Base-by-base conservation (phyloP, 37 sponge, comb jelly and placozoan species). In the Lycopodina hypogea region DNA sequence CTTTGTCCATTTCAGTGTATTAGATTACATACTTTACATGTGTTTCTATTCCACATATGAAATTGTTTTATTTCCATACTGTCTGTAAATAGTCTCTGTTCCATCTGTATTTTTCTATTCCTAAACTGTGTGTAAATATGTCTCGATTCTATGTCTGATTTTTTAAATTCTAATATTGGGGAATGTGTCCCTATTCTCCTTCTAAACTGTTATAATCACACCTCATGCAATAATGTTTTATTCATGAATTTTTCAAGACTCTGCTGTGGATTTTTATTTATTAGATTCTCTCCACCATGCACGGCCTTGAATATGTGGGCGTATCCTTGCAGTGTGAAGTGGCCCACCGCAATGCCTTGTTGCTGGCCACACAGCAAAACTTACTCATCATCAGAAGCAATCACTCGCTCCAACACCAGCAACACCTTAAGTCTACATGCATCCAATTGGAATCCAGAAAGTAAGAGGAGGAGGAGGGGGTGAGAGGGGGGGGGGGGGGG, bases 311-410 rank as follows among this genome's bases (percentile, higher is more conserved):
- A 1, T 36, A n/a, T 60, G 21, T 81, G 51, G 71, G 32, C 19
- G 64, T 42, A 51, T 48, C 64, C 35, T 42, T 72, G 32, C 45
- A 63, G 62, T 62, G 63, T 42, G 67, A 87, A 81, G 64, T 81
- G 45, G 70, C 77, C 11, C 64, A 80, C 37, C 68, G 75, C 53
- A 80, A 87, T 42, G 60, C 81, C 1, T 53, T 87, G 38, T 24
- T 76, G 18, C 58, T 81, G 34, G 81, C 68, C 22, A 68, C 77
- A 30, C 87, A 87, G 64, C 87, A 80, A 9, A 76, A 76, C 61
- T 34, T 62, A 17, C 3, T 76, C 53, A 76, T 76, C 61, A 38
- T 76, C 61, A 76, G 42, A 23, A 36, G 38, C 8, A 26, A 28
- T 38, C 74, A 4, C 0, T 23, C 56, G 18, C 30, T 12, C 8